Evolutionary conservation across 1,140 invertebrate genomes (phyloP).

Genomic region (Euura lappo): DNA sequence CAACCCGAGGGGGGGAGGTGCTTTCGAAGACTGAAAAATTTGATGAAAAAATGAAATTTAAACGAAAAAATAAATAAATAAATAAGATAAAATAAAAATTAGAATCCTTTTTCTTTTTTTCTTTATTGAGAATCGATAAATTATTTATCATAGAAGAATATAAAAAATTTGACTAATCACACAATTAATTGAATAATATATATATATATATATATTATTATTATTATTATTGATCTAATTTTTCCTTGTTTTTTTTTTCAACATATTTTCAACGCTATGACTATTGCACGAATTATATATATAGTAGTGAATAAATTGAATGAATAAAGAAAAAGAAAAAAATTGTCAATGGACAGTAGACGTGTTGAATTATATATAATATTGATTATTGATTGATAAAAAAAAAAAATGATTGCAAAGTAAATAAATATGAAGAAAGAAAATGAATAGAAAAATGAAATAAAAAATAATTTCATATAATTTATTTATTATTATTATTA

Average conservation of each 20-base stretch:
- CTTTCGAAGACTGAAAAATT: constrained; percentile 5
- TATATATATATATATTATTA: not conserved
- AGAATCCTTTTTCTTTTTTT: not conserved
- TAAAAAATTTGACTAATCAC: not conserved
- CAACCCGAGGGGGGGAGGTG: not conserved
- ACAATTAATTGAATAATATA: not conserved
- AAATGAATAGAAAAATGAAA: too few species aligned
- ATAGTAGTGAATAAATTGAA: too few species aligned
- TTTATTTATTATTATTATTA: too few species aligned
- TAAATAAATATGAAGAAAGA: too few species aligned
- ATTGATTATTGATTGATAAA: not conserved
- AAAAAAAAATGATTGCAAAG: too few species aligned
- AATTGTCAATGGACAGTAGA: too few species aligned
- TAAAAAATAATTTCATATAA: too few species aligned
- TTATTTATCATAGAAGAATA: not conserved
- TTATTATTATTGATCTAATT: not conserved
- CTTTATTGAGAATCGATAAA: not conserved
- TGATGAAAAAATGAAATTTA: not conserved
- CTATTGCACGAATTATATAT: too few species aligned
- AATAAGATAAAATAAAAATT: not conserved
- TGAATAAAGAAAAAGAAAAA: too few species aligned
- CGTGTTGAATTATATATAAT: too few species aligned
- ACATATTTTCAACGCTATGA: not conserved
- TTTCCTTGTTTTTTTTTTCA: not conserved
- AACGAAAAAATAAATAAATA: not conserved